Base-by-base conservation (phyloP, 2,888 invertebrate species). In the Myathropa florea region DNA sequence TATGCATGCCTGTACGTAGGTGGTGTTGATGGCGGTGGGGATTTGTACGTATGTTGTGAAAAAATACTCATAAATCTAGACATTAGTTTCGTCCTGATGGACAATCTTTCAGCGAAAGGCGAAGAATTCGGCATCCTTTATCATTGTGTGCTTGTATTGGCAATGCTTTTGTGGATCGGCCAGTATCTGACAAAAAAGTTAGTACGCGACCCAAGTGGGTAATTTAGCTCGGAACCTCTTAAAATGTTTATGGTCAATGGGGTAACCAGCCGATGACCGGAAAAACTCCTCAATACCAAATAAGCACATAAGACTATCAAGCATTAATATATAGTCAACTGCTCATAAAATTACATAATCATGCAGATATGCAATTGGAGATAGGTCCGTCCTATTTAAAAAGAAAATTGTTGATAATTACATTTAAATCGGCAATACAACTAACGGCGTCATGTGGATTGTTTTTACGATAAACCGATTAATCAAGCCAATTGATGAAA, bases 51-150 rank as follows among this genome's bases (percentile, higher is more conserved):
- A 46, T 18, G 46, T 18, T 59, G 59, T 21, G 57, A 21, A 30
- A 67, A 71, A 67, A 65, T 12, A 57, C 75, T 67, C 61, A 78
- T 82, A 86, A 79, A 86, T 86, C 18, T 28, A 70, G 55, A 65
- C 73, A 82, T 86, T 82, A 86, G 82, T 83, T 82, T 65, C 78
- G 46, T 71, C 73, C 73, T 75, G 78, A 82, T 82, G 70, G 77
- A 70, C 64, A 82, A 82, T 86, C 70, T 78, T 73, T 57, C 67
- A 63, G 73, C 67, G 63, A 53, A 76, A 33, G 4, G 26, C 70
- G 21, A 23, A n/a, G 23, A 10, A 36, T 39, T 39, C n/a, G 39
- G 7, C 80, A 55, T 68, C 60, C 64, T 57, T 68, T 59, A 46
- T 78, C 18, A 64, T 36, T 60, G n/a, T n/a, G n/a, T 10, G 23